Evolutionary conservation across 2,888 invertebrate species (phyloP).

Genomic region (Amphiduros pacificus): DNA sequence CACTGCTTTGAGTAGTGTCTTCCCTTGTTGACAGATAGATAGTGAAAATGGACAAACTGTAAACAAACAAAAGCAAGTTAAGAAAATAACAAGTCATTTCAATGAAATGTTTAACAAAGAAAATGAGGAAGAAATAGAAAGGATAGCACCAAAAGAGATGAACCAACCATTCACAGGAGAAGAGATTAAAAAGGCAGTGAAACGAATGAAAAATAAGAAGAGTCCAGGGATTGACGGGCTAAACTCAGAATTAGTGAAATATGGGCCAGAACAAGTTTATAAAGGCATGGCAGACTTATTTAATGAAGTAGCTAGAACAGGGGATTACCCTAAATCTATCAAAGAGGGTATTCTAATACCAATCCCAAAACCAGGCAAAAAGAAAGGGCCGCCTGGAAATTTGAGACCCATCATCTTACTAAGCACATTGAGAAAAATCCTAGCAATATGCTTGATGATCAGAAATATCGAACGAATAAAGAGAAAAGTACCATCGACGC

Average conservation of each 20-base stretch:
- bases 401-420: not conserved
- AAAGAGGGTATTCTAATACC: conserved; percentile 14
- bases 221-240: not conserved
- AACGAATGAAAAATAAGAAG: conserved; percentile 13
- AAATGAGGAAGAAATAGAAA: not conserved
- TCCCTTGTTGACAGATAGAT: no score
- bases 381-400: conserved; percentile 1
- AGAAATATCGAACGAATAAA: not conserved
- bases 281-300: not conserved
- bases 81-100: not conserved
- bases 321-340: not conserved
- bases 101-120: not conserved
- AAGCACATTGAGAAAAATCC: not conserved
- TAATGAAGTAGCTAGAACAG: not conserved
- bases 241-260: conserved; percentile 11
- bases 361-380: conserved; percentile 7
- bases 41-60: no score
- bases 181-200: conserved; percentile 1
- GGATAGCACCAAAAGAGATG: not conserved
- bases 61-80: not conserved
- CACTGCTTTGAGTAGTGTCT: no score
- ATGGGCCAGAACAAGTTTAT: not conserved
- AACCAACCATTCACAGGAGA: not conserved
- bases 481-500: not conserved
- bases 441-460: not conserved